Base-by-base conservation (phyloP, 2,797 vertebrate genomes). In the Eurystomus glaucurus region DNA sequence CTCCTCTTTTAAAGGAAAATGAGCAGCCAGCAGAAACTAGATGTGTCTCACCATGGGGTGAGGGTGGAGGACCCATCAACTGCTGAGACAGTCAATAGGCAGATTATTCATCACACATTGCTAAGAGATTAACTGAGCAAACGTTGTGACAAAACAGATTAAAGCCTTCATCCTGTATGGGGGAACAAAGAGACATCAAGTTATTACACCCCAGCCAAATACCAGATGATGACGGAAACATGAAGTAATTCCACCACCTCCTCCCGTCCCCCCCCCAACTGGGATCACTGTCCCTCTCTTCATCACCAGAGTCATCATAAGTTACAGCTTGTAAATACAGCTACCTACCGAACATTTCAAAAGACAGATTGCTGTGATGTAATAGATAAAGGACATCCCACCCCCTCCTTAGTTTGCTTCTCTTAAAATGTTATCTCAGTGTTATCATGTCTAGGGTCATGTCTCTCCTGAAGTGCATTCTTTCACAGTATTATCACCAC, bases 61-160 rank as follows among this genome's bases (percentile, higher is more conserved):
- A 98, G 97, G 97, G 97, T 96, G 97, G 97, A 97, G 98, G 96
- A 97, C 93, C 96, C 89, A 74, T 96, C 97, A 95, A 98, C 98
- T 97, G 98, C 98, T 98, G 98, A 98, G 98, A 96, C 87, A 91
- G 96, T 98, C 98, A 98, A 98, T 98, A 97, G 97, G 91, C 97
- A 98, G 97, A 98, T 98, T 98, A 98, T 98, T 98, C 98, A 97
- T 98, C 97, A 95, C 96, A 93, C 97, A 97, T 95, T 97, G 97
- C 97, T 97, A 94, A 97, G 97, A 98, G 98, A 98, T 98, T 98
- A 98, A 98, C 97, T 94, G 97, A 98, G 97, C 97, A 98, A 98
- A 98, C 90, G 96, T 95, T 96, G 95, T 97, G 98, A 98, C 98
- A 98, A 97, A 98, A 96, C 97, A 97, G 98, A 98, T 98, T 98